Conservation (phyloP, 2,113 vertebrate genomes). For the Clarias magur region DNA sequence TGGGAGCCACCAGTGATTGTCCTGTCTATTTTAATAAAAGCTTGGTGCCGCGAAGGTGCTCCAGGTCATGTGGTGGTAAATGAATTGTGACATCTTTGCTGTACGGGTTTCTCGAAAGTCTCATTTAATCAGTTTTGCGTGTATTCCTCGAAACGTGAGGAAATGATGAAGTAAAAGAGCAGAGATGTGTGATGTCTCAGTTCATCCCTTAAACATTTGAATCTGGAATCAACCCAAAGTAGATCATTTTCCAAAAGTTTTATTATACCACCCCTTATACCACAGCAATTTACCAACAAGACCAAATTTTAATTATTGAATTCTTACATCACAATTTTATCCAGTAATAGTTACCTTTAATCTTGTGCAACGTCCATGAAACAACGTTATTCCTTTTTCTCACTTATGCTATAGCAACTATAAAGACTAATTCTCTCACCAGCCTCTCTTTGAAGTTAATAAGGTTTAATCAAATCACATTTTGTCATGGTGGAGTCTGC, state of each 20-base stretch:
- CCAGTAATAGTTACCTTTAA: background rate
- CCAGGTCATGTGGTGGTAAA: background rate
- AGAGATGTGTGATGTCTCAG: background rate
- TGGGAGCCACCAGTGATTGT: background rate
- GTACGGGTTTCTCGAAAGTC: background rate
- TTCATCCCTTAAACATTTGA: background rate
- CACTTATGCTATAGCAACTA: background rate
- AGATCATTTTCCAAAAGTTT: background rate
- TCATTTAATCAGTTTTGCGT: background rate
- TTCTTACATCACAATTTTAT: background rate
- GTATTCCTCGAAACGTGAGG: background rate
- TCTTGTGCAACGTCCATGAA: background rate
- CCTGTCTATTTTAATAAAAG: background rate
- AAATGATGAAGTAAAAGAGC: background rate
- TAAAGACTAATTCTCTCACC: background rate
- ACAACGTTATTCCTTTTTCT: background rate
- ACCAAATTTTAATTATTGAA: background rate
- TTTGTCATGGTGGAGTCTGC: no score
- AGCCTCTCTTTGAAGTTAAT: background rate
- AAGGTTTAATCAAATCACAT: background rate
- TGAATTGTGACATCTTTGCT: background rate
- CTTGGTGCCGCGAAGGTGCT: background rate
- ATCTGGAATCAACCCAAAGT: background rate
- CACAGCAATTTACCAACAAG: background rate
- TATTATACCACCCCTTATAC: background rate